Evolutionary conservation across 2,888 invertebrate species (phyloP), one percentile per base, ranked within the genome.

Genomic region (Automeris io): DNA sequence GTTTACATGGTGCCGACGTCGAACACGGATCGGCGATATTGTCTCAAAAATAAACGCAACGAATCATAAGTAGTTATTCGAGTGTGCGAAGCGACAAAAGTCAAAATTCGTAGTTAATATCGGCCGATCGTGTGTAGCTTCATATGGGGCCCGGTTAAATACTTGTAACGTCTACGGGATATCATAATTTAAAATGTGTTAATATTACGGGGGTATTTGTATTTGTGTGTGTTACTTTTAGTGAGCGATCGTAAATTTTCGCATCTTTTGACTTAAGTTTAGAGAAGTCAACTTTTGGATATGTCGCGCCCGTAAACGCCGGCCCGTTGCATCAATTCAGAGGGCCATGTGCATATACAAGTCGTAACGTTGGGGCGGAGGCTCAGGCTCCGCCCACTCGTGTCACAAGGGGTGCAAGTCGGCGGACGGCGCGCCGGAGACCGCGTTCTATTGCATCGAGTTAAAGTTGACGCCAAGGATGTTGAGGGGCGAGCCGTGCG

Each of bases 381-480:
- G 45, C 49, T 53, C 50, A 40, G 39, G 68, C 53, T 70, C 75
- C 47, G 54, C 60, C 73, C 72, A 76, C 74, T 80, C 77, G 48
- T 63, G 82, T 80, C 81, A 82, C 79, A 75, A 79, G 48, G 71
- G 62, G 65, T 64, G 73, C 2, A 70, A 51, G 49, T 74, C 72
- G 43, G 62, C 60, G 26, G 38, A 43, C 35, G 51, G 48, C 67
- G 60, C 66, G 72, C 72, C 78, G 73, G 69, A 66, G 39, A 70
- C 79, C 80, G 73, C 73, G 75, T 83, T 77, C 80, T 85, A 86
- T 92, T 91, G 93, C 89, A 93, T 91, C 62, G 92, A 90, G 71
- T 92, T 93, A 57, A 93, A 93, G 72, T 92, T 93, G 45, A 94
- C 89, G 50, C 91, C 92, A 62, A 93, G 91, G 64, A 92, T 88